Conservation (phyloP, 2,113 vertebrate genomes). For the Megaptera novaeangliae region DNA sequence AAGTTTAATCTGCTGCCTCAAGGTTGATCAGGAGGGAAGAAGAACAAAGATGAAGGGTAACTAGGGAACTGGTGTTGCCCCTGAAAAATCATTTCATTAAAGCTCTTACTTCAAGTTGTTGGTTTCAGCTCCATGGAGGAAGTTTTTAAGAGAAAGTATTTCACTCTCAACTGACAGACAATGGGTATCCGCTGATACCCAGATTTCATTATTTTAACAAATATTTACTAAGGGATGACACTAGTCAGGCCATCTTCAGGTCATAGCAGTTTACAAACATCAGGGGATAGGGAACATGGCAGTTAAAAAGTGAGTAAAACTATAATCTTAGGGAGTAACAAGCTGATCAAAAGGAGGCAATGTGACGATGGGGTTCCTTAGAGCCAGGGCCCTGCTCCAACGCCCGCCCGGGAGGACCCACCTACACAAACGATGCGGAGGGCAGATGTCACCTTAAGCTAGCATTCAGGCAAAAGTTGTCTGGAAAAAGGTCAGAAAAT, state of each 20-base stretch:
- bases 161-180: neutral
- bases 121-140: neutral
- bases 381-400: too few species aligned
- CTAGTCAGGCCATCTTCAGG: neutral
- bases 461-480: neutral
- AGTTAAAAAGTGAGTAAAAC: neutral
- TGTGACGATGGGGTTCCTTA: fast-evolving
- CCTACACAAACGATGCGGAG: fast-evolving
- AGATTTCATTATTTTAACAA: neutral
- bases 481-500: neutral
- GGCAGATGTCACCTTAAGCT: neutral
- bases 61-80: fast-evolving
- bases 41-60: neutral
- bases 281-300: neutral
- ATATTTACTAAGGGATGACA: neutral
- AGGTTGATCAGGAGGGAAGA: fast-evolving
- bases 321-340: neutral
- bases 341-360: neutral
- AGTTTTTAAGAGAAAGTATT: neutral
- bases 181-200: neutral
- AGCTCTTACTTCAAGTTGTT: neutral
- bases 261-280: neutral
- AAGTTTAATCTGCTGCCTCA: fast-evolving
- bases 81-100: neutral
- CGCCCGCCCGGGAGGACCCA: neutral